Base-by-base conservation (phyloP, 2,888 invertebrate species). In the Nycteola revayana region DNA sequence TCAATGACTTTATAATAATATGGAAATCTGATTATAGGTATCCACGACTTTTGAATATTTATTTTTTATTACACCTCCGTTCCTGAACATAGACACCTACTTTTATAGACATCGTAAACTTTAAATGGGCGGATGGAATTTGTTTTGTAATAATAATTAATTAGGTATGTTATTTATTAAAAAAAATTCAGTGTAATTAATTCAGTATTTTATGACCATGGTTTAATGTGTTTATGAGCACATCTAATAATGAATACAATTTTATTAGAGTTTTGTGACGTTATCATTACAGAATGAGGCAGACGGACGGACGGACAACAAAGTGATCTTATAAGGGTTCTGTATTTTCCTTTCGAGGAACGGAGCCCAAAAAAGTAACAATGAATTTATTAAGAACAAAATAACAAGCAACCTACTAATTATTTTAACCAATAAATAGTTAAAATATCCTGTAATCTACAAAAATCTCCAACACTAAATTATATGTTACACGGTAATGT, bases 21-120 rank as follows among this genome's bases (percentile, higher is more conserved):
- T 70, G 67, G 64, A 72, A 77, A 77, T 75, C 60, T 64, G 65
- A 66, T 70, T 63, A 50, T 61, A n/a, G n/a, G n/a, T n/a, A 60
- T 69, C 71, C 67, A 74, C 45, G 48, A 49, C 58, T 45, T 50
- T 39, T 52, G 39, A 63, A 66, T 66, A 70, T 68, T 67, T 32
- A 54, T 41, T 46, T 68, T 74, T 73, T 74, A 73, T 66, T 49
- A 46, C 6, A 10, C 24, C 36, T 65, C 56, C 49, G 46, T 56
- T 64, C 69, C 66, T 62, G 57, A 62, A 52, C 60, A 45, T 50
- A 55, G 22, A 48, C 49, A 49, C 11, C 1, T 25, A 42, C 44
- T 65, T 75, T 76, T 74, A 73, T 71, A 39, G 55, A 36, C 33
- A 46, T 32, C 55, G 58, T 72, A 60, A 69, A 49, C 74, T 64